A percentile compares a stretch with the other conserved stretches of the same genome.
These are phyloP conservation scores for Adelges cooleyi DNA, from an alignment of 1,140 invertebrate genomes.

Conservation along the genomic window DNA sequence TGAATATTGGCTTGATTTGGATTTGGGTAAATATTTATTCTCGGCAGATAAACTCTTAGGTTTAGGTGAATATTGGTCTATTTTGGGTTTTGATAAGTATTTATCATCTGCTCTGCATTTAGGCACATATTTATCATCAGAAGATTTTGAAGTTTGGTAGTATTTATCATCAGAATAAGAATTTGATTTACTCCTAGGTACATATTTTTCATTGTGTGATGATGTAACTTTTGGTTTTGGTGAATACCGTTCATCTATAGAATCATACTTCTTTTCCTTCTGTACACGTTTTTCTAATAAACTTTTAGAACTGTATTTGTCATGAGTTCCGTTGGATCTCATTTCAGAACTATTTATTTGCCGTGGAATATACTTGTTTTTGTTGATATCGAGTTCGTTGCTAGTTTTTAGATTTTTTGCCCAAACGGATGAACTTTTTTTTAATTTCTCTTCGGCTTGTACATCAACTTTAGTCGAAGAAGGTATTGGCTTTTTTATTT, in stretches of 20 bases:
- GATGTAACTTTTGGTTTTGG: not conserved
- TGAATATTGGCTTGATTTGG: no score
- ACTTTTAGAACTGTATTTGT: not conserved
- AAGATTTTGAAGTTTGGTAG: no score
- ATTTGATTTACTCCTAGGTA: no score
- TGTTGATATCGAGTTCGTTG: slow-evolving; percentile 20
- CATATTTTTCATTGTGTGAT: no score
- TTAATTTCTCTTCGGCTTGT: slow-evolving; percentile 29
- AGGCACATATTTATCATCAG: no score
- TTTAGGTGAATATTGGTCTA: not conserved
- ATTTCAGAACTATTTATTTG: not conserved
- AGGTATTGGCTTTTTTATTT: not conserved
- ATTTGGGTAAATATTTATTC: no score
- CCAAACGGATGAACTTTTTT: slow-evolving; percentile 33
- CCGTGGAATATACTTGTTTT: slow-evolving; percentile 9
- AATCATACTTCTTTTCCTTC: not conserved
- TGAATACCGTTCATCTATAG: slow-evolving; percentile 1
- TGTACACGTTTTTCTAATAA: not conserved
- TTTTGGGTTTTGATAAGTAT: no score
- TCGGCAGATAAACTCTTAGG: not conserved
- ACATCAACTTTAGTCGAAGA: slow-evolving; percentile 9
- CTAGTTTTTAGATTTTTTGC: slow-evolving; percentile 29
- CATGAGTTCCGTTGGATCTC: not conserved
- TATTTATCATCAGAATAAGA: no score
- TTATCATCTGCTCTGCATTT: no score